phyloP scores from a whole-genome alignment of 2,113 vertebrate species.

The Halichoerus grypus region DNA sequence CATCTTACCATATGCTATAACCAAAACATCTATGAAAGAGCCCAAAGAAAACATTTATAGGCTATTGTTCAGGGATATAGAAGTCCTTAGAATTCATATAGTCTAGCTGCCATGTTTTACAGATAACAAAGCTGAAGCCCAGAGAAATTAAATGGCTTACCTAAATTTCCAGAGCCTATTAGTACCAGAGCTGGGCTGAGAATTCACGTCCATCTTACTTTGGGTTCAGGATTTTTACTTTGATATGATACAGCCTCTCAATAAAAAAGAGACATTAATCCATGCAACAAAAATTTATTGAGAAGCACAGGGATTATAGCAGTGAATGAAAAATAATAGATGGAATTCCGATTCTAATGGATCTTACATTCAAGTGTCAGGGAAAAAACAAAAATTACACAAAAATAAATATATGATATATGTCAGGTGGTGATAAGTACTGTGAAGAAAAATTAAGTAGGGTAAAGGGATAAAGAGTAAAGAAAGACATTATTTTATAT shows the following conservation, averaged over 20 bases:
- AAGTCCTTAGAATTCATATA: not conserved
- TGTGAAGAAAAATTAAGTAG: not conserved
- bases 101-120: not conserved
- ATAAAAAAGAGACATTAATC: not conserved
- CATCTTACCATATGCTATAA: not conserved
- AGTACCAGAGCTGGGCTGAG: not conserved
- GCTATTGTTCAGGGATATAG: not conserved
- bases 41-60: not conserved
- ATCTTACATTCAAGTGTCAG: not conserved
- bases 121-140: conserved; percentile 21
- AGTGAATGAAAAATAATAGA: not conserved
- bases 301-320: not conserved
- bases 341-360: not conserved
- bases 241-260: not conserved
- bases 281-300: not conserved
- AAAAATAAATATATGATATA: not conserved
- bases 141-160: conserved; percentile 18
- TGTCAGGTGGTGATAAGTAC: not conserved
- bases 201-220: not conserved
- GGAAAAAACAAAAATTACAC: not conserved
- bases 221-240: conserved; percentile 10
- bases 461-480: not conserved
- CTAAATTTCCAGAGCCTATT: not conserved
- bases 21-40: not conserved
- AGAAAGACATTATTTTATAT: conserved; percentile 26